Base-by-base conservation (phyloP, 2,888 invertebrate species). In the Prionchulus punctatus region DNA sequence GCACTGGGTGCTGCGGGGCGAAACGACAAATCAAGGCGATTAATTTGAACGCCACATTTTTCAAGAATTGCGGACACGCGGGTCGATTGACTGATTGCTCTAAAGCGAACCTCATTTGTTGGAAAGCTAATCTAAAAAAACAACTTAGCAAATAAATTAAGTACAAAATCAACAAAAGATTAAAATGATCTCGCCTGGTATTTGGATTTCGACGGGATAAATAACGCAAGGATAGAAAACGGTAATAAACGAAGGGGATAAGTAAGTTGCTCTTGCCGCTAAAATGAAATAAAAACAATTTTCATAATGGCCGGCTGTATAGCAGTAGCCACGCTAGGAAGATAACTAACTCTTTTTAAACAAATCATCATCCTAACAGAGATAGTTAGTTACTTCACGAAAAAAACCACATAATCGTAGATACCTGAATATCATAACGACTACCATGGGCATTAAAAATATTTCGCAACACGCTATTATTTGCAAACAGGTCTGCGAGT, bases 161-260 rank as follows among this genome's bases (percentile, higher is more conserved):
- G 12, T 45, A 45, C 23, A 23, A 45, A 48, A n/a, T 1, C 42
- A 3, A 47, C 25, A 58, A 53, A 30, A 47, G 30, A 30, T 18
- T 15, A n/a, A 36, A 55, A 28, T 30, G 25, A 26, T 42, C 21
- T 72, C 83, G 89, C 70, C 90, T 82, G 55, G 90, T 90, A 77
- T 88, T 89, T 0, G 94, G 92, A 79, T 98, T 98, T 65, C 98
- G 82, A 57, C 89, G 81, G 3, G 96, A 96, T 59, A 85, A 78
- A 76, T 96, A 91, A 60, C 98, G 83, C 71, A 89, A 80, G 59
- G 83, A 81, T 67, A 98, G 77, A 76, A 98, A 98, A 72, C 94
- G 87, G 76, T 92, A 96, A 79, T 96, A 98, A 67, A 92, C 81
- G 75, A 98, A 86, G 48, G 94, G 92, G 18, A 91, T 85, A 68